These are phyloP conservation scores for Hyaena hyaena DNA, from an alignment of 2,113 vertebrate genomes.

Conservation along the genomic window DNA sequence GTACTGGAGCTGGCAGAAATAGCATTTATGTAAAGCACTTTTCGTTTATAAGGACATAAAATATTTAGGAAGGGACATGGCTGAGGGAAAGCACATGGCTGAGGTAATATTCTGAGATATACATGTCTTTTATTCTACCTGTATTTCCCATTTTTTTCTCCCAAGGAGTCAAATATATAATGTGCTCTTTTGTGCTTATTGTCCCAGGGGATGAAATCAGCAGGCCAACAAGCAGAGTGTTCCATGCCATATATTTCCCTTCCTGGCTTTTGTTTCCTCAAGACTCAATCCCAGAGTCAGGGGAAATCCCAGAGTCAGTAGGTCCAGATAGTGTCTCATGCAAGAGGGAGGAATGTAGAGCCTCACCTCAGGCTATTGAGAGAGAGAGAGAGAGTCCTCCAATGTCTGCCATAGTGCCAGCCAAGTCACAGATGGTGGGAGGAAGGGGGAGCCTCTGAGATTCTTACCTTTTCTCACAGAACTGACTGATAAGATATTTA, in stretches of 20 bases:
- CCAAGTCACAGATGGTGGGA: background rate
- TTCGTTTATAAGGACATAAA: background rate
- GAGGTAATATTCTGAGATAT: background rate
- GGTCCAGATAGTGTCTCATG: background rate
- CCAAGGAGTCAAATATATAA: background rate
- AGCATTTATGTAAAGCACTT: background rate
- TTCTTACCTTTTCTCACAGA: background rate
- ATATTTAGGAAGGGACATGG: background rate
- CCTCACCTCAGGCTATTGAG: background rate
- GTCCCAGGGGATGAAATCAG: background rate
- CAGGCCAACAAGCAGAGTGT: background rate
- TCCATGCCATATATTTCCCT: background rate
- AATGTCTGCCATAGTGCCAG: background rate
- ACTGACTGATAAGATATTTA: background rate
- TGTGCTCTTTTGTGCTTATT: background rate
- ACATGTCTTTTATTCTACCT: background rate
- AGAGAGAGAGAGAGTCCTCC: background rate
- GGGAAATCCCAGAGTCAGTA: background rate
- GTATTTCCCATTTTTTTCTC: background rate
- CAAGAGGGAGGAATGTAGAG: background rate
- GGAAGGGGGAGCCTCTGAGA: background rate
- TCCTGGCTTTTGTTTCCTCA: background rate
- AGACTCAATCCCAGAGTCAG: background rate
- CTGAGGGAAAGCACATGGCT: background rate
- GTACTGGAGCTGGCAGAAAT: background rate